Evolutionary conservation across 2,888 invertebrate genomes (phyloP).

Genomic region (Eugnorisma glareosa): DNA sequence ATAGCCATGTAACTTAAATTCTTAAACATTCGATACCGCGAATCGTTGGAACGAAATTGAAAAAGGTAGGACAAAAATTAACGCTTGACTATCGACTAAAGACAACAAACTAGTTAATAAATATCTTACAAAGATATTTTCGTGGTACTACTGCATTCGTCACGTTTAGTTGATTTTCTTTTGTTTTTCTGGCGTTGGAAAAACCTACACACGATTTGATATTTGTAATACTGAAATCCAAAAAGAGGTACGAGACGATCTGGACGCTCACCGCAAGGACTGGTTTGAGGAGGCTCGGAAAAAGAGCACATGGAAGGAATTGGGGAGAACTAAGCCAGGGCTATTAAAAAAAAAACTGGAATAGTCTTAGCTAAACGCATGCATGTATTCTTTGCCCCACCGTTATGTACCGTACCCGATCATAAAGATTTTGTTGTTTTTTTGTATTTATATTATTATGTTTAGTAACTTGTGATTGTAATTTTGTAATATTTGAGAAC

Average conservation of each 20-base stretch:
- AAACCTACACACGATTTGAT: not conserved
- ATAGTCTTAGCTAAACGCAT: not conserved
- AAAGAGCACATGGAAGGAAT: no score
- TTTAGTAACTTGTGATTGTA: no score
- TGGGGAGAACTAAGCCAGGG: no score
- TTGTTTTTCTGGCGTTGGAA: conserved; percentile 25
- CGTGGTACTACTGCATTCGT: conserved; percentile 1
- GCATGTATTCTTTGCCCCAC: no score
- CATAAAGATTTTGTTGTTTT: no score
- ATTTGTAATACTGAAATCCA: not conserved
- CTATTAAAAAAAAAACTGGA: not conserved
- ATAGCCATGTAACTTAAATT: conserved; percentile 26
- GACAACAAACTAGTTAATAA: conserved; percentile 5
- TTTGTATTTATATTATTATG: no score
- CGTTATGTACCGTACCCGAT: not conserved
- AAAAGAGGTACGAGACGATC: no score
- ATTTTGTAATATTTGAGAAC: no score
- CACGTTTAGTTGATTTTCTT: conserved; percentile 5
- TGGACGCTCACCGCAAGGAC: no score
- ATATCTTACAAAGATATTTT: not conserved
- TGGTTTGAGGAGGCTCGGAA: no score
- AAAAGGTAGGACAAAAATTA: conserved; percentile 30
- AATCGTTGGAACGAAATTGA: conserved; percentile 37
- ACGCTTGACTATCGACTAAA: conserved; percentile 4
- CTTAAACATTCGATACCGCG: conserved; percentile 23